Conservation (phyloP, 2,113 vertebrate genomes). For the Grallaria varia region DNA sequence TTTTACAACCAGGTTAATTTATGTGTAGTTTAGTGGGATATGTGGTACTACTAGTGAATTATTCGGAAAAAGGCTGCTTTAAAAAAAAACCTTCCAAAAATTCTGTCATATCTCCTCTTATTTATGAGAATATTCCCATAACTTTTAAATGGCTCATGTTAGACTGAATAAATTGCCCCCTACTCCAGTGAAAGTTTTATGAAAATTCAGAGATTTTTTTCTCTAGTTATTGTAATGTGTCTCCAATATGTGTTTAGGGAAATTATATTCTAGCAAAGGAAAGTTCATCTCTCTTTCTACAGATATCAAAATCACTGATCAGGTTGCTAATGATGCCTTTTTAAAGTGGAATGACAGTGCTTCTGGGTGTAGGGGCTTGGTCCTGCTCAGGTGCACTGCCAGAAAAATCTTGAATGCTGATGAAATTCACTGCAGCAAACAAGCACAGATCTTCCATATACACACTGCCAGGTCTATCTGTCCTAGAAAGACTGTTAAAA, state of each 20-base stretch:
- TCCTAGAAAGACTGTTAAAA: neutral
- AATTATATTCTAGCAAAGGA: neutral
- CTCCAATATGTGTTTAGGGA: neutral
- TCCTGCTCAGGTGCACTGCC: rapidly evolving
- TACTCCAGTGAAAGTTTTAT: neutral
- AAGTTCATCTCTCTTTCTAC: neutral
- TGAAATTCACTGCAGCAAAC: rapidly evolving
- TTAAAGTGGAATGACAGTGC: neutral
- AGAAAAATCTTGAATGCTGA: neutral
- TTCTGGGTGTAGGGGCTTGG: rapidly evolving
- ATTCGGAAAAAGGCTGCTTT: neutral
- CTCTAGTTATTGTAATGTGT: neutral
- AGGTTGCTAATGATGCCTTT: neutral
- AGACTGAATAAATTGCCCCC: neutral
- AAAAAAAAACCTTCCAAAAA: neutral
- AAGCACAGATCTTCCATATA: neutral
- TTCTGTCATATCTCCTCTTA: neutral
- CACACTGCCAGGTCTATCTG: neutral
- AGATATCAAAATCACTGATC: neutral
- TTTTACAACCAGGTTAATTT: neutral
- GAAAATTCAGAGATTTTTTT: neutral
- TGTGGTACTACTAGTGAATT: neutral
- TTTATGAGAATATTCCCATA: neutral
- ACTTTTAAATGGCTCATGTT: neutral
- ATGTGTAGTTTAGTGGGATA: neutral